phyloP scores from a whole-genome alignment of 37 sponge, comb jelly and placozoan species.

The Haliclona indistincta region DNA sequence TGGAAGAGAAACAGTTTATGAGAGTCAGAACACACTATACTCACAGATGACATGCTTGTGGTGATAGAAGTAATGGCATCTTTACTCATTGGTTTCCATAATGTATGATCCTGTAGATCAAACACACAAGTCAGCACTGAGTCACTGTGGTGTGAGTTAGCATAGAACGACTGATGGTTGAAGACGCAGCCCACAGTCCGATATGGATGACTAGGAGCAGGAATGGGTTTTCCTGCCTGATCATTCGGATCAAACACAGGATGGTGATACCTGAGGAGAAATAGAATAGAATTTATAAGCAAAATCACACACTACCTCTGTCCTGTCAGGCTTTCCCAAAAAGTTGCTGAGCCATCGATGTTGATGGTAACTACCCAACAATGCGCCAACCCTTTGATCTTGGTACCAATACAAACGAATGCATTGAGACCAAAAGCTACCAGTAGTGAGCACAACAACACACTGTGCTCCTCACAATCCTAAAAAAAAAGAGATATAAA shows the following conservation, averaged over 20 bases:
- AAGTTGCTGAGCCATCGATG: conserved; percentile 59
- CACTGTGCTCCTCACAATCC: conserved; percentile 75
- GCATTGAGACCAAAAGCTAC: conserved; percentile 94
- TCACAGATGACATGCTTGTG: not conserved
- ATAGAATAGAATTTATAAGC: not conserved
- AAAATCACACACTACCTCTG: conserved; percentile 67
- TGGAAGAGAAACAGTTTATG: not conserved
- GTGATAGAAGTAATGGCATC: conserved; percentile 78
- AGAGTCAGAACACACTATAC: not conserved
- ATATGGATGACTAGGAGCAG: conserved; percentile 73
- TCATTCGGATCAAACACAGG: conserved; percentile 55
- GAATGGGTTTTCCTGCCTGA: conserved; percentile 59
- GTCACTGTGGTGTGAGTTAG: conserved; percentile 86
- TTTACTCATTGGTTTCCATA: conserved; percentile 90
- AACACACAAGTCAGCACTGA: conserved; percentile 59
- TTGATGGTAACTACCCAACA: conserved; percentile 90
- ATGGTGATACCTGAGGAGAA: conserved; percentile 59
- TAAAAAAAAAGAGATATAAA: conserved; percentile 1
- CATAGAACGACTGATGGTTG: conserved; percentile 90
- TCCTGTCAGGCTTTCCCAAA: conserved; percentile 98
- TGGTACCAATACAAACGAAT: conserved; percentile 92
- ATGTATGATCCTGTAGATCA: conserved; percentile 59
- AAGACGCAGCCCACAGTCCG: conserved; percentile 93
- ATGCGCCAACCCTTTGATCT: conserved; percentile 67
- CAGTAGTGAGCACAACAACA: conserved; percentile 91